Percentiles rank a stretch among this genome's conserved stretches.
Conservation (phyloP, 2,113 vertebrate species). For the Phylloscopus trochiloides region DNA sequence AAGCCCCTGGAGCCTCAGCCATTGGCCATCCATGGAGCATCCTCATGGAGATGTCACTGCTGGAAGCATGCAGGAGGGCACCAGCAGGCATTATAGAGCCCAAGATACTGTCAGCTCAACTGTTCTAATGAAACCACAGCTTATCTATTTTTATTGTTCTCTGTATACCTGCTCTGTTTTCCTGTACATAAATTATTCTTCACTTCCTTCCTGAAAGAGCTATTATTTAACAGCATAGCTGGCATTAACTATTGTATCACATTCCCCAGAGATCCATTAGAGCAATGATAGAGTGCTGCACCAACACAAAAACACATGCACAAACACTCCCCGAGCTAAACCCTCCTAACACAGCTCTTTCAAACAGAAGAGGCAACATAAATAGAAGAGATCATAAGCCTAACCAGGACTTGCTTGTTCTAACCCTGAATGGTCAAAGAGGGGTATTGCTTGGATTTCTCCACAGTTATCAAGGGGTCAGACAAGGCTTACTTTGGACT, state of each 20-base stretch:
- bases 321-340: neutral
- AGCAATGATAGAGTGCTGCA: neutral
- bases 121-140: constrained; percentile 17
- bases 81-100: neutral
- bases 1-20: neutral
- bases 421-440: neutral
- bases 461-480: neutral
- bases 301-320: neutral
- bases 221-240: constrained; percentile 34
- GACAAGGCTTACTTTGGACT: neutral
- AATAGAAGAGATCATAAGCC: neutral
- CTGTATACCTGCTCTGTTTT: constrained; percentile 17
- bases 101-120: neutral
- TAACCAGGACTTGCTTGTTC: neutral
- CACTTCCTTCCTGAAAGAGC: constrained; percentile 50
- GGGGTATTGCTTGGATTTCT: neutral
- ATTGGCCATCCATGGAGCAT: neutral
- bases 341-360: neutral
- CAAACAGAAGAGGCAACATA: neutral
- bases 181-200: constrained; percentile 51
- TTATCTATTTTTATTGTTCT: constrained; percentile 22
- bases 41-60: neutral
- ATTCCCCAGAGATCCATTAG: constrained; percentile 12
- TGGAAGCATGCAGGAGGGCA: neutral
- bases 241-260: constrained; percentile 13